Conservation (phyloP, 30 jellyfish, hydroid and myxozoan species). For the Catostylus mosaicus region DNA sequence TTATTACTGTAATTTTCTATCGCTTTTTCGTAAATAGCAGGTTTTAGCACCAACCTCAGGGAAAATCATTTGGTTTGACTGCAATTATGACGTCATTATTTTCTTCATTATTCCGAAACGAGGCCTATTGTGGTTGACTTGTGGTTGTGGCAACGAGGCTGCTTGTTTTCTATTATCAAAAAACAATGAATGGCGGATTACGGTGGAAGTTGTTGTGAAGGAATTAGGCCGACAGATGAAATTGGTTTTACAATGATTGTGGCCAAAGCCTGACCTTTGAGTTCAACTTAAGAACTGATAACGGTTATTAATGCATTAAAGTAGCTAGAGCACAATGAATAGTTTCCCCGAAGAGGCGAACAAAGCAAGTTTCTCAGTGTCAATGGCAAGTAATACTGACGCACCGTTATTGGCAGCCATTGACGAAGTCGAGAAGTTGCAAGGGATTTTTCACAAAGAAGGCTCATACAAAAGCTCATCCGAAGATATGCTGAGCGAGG, state of each 20-base stretch:
- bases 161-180: slow-evolving; percentile 12
- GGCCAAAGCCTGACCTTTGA: slow-evolving; percentile 31
- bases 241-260: slow-evolving; percentile 9
- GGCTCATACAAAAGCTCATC: slow-evolving; percentile 66
- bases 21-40: no score
- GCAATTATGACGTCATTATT: background rate
- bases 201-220: slow-evolving; percentile 19
- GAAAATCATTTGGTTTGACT: background rate
- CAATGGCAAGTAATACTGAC: slow-evolving; percentile 2
- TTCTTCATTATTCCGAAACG: background rate
- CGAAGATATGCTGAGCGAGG: slow-evolving; percentile 67
- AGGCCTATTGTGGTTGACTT: background rate
- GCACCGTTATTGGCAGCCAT: slow-evolving; percentile 78
- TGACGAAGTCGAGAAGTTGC: slow-evolving; percentile 76
- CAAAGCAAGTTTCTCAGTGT: background rate
- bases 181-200: slow-evolving; percentile 48
- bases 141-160: slow-evolving; percentile 22
- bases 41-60: no score
- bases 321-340: slow-evolving; percentile 23
- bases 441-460: slow-evolving; percentile 43
- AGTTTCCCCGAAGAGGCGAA: slow-evolving; percentile 4
- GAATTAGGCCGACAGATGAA: slow-evolving; percentile 23
- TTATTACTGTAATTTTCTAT: no score
- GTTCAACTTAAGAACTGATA: background rate
- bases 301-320: slow-evolving; percentile 19